These are phyloP conservation scores for Indicator maculatus DNA, from an alignment of 2,113 vertebrate genomes.

Conservation along the genomic window DNA sequence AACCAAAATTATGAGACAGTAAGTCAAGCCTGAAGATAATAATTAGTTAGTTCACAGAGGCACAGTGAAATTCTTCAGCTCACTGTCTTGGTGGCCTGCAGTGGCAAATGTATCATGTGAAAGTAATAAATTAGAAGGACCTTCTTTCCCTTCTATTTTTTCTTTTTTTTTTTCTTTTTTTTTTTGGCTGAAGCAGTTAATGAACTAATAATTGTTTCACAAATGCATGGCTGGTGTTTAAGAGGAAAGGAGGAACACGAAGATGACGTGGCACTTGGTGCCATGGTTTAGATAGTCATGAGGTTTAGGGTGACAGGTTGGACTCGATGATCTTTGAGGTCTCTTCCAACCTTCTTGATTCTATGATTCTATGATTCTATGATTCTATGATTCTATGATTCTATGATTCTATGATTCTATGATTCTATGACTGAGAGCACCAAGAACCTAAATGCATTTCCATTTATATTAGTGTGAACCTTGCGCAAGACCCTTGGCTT, in stretches of 20 bases:
- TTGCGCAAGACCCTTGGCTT: background rate
- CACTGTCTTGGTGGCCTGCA: conserved; percentile 1
- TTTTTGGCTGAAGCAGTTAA: background rate
- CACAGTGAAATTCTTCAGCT: conserved; percentile 2
- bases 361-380: too few species aligned
- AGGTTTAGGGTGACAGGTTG: too few species aligned
- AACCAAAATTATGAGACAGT: conserved; percentile 52
- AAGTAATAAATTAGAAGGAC: conserved; percentile 16
- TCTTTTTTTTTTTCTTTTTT: background rate
- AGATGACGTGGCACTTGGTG: too few species aligned
- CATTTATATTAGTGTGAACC: background rate
- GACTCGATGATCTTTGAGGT: too few species aligned
- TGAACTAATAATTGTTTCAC: background rate
- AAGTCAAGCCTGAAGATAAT: conserved; percentile 50
- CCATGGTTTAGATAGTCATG: too few species aligned
- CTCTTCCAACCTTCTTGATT: too few species aligned
- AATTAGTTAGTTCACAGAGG: conserved; percentile 40
- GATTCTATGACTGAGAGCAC: background rate
- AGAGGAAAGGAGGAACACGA: background rate
- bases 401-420: too few species aligned
- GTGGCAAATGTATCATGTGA: background rate
- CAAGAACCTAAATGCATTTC: background rate
- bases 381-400: too few species aligned
- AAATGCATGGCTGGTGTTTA: background rate
- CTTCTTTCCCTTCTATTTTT: background rate